Evolutionary conservation across 2,113 vertebrate genomes (phyloP), one percentile per base, ranked within the genome.

Genomic region (Mustela nigripes): DNA sequence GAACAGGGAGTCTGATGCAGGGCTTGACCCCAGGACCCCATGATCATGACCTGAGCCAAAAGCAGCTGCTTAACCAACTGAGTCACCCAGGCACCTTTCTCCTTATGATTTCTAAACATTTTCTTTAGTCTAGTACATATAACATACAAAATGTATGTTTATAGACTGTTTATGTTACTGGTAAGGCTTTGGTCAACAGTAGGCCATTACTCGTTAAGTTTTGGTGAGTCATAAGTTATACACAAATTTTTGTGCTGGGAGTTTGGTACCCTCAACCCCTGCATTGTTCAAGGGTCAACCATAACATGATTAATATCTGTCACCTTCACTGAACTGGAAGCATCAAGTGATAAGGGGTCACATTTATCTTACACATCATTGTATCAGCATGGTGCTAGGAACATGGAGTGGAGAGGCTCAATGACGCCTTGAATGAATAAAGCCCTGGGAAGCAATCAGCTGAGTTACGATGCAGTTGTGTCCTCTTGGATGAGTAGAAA

Each of bases 371-470:
- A 14, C 7, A 45, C 39, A 31, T 63, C 33, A 24, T 65, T 21
- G 12, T 2, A 50, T n/a, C 31, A 1, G 8, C n/a, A n/a, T 2
- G 65, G 21, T 14, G 14, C 11, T 26, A 33, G 24, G 4, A 62
- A 5, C 8, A 21, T 0, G 1, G 65, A 33, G 18, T 0, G 1
- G 65, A 33, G 18, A 14, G 3, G 4, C 42, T 92, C 19, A 45
- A 4, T 4, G 31, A 11, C 14, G 4, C 24, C 22, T 74, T 21
- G 56, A 53, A 39, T n/a, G 28, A 76, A 69, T 39, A 71, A 79
- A 80, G 9, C 4, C 11, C 48, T 58, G 22, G 56, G 48, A 87
- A 88, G 8, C 24, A 87, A 71, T 31, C 45, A n/a, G 2, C 11
- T 31, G 67, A 92, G 36, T 4, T 45, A 45, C 36, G 28, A 2